A percentile compares a stretch with the other conserved stretches of the same genome.
phyloP scores from a whole-genome alignment of 2,888 invertebrate genomes.

The Hypomecis punctinalis region DNA sequence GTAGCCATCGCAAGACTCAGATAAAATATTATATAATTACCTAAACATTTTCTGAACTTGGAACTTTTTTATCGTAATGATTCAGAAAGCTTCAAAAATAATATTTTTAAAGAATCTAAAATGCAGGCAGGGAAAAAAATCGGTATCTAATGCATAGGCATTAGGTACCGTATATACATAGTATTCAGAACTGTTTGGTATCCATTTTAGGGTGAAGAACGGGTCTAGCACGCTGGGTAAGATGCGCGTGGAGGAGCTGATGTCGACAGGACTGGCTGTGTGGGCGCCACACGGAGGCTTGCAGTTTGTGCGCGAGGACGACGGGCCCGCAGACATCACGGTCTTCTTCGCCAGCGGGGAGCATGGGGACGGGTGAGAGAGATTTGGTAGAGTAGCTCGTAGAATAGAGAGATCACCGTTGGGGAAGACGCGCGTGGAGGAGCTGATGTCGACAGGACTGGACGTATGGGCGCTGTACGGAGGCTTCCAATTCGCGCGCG shows the following conservation, averaged over 20 bases:
- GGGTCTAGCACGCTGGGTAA: conserved; percentile 87
- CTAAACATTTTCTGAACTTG: too few relatives aligned
- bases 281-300: conserved; percentile 89
- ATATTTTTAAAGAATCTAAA: too few relatives aligned
- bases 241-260: conserved; percentile 81
- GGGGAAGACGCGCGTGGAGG: conserved; percentile 80
- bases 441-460: conserved; percentile 86
- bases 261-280: conserved; percentile 86
- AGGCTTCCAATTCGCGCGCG: conserved; percentile 82
- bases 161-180: too few relatives aligned
- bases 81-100: too few relatives aligned
- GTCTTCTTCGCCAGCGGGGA: conserved; percentile 88
- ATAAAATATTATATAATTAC: too few relatives aligned
- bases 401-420: conserved; percentile 58
- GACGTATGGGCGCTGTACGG: conserved; percentile 89
- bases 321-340: conserved; percentile 89
- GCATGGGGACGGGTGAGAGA: conserved; percentile 88
- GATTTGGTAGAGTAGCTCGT: too few relatives aligned
- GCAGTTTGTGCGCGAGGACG: conserved; percentile 77
- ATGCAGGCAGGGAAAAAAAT: too few relatives aligned
- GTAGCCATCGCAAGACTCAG: too few relatives aligned
- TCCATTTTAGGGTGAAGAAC: conserved; percentile 86
- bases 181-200: too few relatives aligned
- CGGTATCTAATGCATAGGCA: too few relatives aligned
- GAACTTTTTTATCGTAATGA: too few relatives aligned